Evolutionary conservation across 2,797 vertebrate species (phyloP).

Genomic region (Danio jaintianensis): DNA sequence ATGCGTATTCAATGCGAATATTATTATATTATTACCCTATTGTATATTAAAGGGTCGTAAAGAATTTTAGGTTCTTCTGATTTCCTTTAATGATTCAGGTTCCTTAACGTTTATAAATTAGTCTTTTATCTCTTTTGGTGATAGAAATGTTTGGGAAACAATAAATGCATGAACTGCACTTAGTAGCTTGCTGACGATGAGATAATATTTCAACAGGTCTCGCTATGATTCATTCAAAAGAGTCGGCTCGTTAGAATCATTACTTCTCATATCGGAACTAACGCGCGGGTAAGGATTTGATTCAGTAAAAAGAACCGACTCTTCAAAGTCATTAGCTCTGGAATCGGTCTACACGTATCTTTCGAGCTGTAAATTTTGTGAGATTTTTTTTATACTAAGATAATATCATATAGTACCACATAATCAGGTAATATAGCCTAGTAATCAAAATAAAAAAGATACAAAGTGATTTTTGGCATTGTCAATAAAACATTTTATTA

Average conservation of each 20-base stretch:
- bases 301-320: not conserved
- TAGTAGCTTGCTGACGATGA: not conserved
- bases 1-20: too few relatives aligned
- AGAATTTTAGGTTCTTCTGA: not conserved
- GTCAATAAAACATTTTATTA: too few relatives aligned
- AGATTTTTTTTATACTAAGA: not conserved
- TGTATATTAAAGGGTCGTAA: too few relatives aligned
- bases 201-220: not conserved
- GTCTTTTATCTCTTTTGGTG: not conserved
- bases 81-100: not conserved
- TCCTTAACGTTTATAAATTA: not conserved
- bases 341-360: too few relatives aligned
- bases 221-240: not conserved
- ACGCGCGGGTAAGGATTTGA: not conserved
- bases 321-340: not conserved
- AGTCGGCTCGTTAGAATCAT: not conserved
- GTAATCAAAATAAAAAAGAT: not conserved
- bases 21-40: too few relatives aligned
- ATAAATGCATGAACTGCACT: not conserved
- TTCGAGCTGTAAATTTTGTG: not conserved
- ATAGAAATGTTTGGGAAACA: not conserved
- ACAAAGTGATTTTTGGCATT: too few relatives aligned
- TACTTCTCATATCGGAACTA: not conserved
- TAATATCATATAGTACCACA: not conserved
- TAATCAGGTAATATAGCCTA: not conserved